Conservation (phyloP, 2,113 vertebrate genomes). For the Lota lota region DNA sequence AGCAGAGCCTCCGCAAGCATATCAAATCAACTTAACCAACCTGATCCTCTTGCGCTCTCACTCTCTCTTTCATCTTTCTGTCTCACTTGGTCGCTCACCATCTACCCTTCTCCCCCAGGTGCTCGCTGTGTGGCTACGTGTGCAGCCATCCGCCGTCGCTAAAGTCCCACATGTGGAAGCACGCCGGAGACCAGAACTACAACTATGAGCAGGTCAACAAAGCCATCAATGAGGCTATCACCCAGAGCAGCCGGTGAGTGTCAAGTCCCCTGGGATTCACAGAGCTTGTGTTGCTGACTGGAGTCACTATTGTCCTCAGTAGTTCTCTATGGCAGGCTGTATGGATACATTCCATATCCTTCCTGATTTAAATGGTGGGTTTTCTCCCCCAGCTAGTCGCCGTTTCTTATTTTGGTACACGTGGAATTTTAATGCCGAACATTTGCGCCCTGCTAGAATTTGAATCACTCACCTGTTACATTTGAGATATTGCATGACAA, state of each 20-base stretch:
- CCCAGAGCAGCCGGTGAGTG: conserved; percentile 87
- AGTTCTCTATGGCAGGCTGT: no score
- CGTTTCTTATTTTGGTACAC: no score
- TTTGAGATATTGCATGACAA: no score
- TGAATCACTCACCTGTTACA: no score
- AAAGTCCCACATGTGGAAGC: conserved; percentile 99
- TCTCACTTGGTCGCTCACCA: not conserved
- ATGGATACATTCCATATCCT: no score
- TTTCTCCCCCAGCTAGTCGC: no score
- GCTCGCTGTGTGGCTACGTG: conserved; percentile 95
- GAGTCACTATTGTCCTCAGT: no score
- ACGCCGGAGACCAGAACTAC: conserved; percentile 97
- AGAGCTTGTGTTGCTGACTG: no score
- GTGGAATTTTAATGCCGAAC: no score
- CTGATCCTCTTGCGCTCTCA: conserved; percentile 27
- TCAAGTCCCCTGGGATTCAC: not conserved
- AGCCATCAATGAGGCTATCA: conserved; percentile 97
- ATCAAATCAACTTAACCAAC: conserved; percentile 31
- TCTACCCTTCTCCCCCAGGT: conserved; percentile 66
- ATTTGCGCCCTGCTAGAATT: no score
- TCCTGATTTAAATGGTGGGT: no score
- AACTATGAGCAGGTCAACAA: conserved; percentile 99
- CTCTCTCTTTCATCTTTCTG: not conserved
- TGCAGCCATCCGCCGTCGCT: conserved; percentile 96
- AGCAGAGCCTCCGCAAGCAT: conserved; percentile 22